Percentiles rank a stretch among this genome's conserved stretches.
Evolutionary conservation across 2,113 vertebrate genomes (phyloP).

Genomic region (Hypomesus transpacificus): DNA sequence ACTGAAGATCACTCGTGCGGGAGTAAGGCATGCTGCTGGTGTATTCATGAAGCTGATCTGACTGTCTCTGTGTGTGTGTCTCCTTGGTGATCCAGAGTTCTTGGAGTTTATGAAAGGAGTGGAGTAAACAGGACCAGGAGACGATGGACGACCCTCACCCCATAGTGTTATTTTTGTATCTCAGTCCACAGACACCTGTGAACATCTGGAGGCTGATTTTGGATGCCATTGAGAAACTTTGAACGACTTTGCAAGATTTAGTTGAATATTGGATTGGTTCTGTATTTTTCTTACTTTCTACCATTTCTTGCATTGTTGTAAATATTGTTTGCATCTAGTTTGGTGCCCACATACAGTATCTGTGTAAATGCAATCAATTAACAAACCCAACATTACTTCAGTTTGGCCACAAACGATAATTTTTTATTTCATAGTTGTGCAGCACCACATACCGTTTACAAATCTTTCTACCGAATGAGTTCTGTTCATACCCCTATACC

Average conservation of each 20-base stretch:
- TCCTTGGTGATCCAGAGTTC: constrained; percentile 66
- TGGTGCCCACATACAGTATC: constrained; percentile 36
- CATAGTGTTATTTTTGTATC: constrained; percentile 47
- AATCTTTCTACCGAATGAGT: constrained; percentile 25
- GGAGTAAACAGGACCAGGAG: constrained; percentile 58
- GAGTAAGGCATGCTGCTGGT: too few species aligned
- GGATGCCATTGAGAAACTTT: constrained; percentile 31
- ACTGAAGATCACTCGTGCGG: too few species aligned
- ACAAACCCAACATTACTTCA: constrained; percentile 3
- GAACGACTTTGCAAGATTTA: constrained; percentile 62
- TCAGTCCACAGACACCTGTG: constrained; percentile 41
- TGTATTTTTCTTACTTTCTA: constrained; percentile 47
- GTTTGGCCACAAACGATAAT: constrained; percentile 22
- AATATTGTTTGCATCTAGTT: constrained; percentile 60
- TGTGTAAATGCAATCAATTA: constrained; percentile 52
- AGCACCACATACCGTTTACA: constrained; percentile 37
- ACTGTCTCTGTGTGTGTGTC: background rate
- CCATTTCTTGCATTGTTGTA: constrained; percentile 67
- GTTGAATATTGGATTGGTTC: constrained; percentile 40
- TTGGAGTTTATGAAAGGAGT: constrained; percentile 82
- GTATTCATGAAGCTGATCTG: too few species aligned
- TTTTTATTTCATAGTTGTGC: constrained; percentile 23
- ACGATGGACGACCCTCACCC: constrained; percentile 13
- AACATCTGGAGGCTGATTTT: constrained; percentile 29
- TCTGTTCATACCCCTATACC: constrained; percentile 19